phyloP scores from a whole-genome alignment of 2,797 vertebrate species.

The Tadarida brasiliensis region DNA sequence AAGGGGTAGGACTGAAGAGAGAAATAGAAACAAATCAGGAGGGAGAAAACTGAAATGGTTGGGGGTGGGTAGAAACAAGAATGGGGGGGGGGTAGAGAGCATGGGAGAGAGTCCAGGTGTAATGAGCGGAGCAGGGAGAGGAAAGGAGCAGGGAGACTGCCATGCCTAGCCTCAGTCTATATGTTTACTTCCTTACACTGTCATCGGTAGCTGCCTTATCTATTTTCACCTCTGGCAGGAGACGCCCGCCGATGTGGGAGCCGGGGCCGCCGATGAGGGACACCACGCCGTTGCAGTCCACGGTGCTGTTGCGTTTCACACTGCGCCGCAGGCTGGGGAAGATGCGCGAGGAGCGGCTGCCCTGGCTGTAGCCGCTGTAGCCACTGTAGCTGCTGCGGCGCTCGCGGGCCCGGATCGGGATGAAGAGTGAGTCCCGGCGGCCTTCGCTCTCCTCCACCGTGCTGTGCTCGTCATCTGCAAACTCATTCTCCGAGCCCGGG shows the following conservation, averaged over 20 bases:
- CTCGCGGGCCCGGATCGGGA: constrained; percentile 93
- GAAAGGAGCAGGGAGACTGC: constrained; percentile 55
- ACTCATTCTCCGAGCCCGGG: constrained; percentile 97
- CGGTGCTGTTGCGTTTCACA: constrained; percentile 97
- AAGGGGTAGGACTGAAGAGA: background rate
- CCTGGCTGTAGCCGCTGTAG: constrained; percentile 98
- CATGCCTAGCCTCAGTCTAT: constrained; percentile 88
- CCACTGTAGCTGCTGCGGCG: constrained; percentile 99
- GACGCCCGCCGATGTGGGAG: constrained; percentile 94
- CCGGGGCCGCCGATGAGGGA: constrained; percentile 96
- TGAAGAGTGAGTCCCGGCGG: constrained; percentile 96
- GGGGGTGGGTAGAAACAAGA: background rate
- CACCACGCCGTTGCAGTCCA: constrained; percentile 99
- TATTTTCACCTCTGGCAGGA: constrained; percentile 99
- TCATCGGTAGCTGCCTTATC: constrained; percentile 96
- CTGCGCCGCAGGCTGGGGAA: constrained; percentile 94
- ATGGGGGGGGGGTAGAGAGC: background rate
- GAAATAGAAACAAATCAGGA: background rate
- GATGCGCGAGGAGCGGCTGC: constrained; percentile 95
- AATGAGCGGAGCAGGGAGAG: background rate
- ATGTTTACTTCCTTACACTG: constrained; percentile 93
- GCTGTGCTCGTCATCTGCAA: constrained; percentile 98
- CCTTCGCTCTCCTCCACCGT: constrained; percentile 99
- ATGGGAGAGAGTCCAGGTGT: background rate
- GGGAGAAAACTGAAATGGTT: background rate